phyloP scores from a whole-genome alignment of 2,113 vertebrate species.

The Amazona vittata region DNA sequence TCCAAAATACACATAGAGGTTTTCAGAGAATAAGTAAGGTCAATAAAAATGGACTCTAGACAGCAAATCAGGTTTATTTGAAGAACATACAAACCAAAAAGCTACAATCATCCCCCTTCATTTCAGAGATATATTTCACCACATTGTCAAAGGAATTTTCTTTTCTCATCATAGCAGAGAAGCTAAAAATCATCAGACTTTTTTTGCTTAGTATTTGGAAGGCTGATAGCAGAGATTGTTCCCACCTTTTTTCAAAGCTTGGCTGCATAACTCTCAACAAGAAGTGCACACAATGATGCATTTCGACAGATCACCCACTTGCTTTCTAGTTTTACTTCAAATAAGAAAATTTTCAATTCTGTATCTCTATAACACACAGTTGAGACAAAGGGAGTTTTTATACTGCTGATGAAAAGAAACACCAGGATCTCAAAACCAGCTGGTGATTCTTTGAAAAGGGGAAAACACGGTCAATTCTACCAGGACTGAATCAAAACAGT shows the following conservation, averaged over 20 bases:
- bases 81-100: background rate
- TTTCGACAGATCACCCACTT: conserved; percentile 13
- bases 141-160: conserved; percentile 6
- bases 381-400: background rate
- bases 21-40: background rate
- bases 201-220: conserved; percentile 15
- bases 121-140: background rate
- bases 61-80: background rate
- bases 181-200: background rate
- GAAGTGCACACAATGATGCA: background rate
- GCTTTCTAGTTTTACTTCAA: conserved; percentile 14
- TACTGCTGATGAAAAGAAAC: background rate
- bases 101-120: background rate
- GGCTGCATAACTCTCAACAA: background rate
- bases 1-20: background rate
- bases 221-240: background rate
- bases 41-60: background rate
- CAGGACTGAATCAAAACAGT: background rate
- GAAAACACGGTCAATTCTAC: background rate
- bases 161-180: background rate
- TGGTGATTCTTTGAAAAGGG: background rate
- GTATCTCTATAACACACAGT: background rate
- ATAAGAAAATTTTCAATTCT: background rate
- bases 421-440: background rate
- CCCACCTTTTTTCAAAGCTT: background rate